Evolutionary conservation across 2,888 invertebrate genomes (phyloP), one percentile per base, ranked within the genome.

Genomic region (Adineta ricciae): DNA sequence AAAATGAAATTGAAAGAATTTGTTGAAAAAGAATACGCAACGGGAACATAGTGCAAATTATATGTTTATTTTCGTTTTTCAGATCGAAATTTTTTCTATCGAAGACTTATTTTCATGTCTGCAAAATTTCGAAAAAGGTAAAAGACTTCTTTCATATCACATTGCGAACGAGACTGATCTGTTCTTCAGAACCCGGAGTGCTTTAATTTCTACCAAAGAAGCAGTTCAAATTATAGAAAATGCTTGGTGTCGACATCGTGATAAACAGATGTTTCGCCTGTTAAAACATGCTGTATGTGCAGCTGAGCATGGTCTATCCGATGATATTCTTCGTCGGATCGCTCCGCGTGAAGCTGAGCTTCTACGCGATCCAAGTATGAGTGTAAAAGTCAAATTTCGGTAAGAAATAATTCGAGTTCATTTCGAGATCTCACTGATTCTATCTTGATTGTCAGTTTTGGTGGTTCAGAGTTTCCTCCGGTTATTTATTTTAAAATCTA

Each of bases 271-370:
- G 89, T 90, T 90, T 86, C 88, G 88, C 84, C 87, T 90, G 21
- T 87, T 90, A 46, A 90, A 90, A 84, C 89, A 90, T 88, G 89
- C 90, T 9, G 87, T 90, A 5, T 89, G 90, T 89, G 90, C 90
- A 46, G 90, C 90, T 27, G 90, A 90, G 88, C 88, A 88, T 86
- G 90, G 90, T 11, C 83, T 90, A 84, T 89, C 90, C 9, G 87
- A 88, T 86, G 90, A 90, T 87, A 90, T 90, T 84, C 86, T 90
- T 54, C 86, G 89, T 64, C 90, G 89, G 87, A 88, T 90, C 24
- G 88, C 88, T 73, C 90, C 90, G 41, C 88, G 88, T 86, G 90
- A 90, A 86, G 90, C 90, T 8, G 88, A 89, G 78, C 87, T 90
- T 78, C 87, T 90, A 27, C 88, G 87, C 84, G 90, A 90, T 86